Conservation (phyloP, 2,797 vertebrate species). For the Falco concolor region DNA sequence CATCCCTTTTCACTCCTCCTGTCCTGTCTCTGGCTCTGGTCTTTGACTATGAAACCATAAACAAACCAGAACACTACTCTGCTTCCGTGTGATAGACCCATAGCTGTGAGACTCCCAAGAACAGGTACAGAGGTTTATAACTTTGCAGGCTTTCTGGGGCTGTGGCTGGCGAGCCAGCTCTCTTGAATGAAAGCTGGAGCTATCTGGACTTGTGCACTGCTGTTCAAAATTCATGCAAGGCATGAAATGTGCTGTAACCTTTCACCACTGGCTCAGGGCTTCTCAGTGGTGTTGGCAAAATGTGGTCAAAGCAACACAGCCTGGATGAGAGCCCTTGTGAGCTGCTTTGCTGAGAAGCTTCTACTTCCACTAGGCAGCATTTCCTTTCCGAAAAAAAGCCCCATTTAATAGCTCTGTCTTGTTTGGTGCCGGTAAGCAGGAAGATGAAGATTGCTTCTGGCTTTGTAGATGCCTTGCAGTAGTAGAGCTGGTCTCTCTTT, state of each 20-base stretch:
- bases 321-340: background rate
- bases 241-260: background rate
- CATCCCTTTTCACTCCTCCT: background rate
- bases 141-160: background rate
- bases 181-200: background rate
- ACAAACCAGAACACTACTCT: background rate
- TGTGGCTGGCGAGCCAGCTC: background rate
- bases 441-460: background rate
- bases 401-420: background rate
- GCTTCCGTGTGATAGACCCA: background rate
- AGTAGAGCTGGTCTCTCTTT: background rate
- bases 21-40: background rate
- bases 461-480: background rate
- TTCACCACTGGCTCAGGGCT: background rate
- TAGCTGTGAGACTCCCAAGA: background rate
- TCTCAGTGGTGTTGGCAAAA: background rate
- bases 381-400: background rate
- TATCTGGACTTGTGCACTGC: background rate
- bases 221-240: background rate
- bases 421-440: background rate
- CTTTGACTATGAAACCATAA: background rate
- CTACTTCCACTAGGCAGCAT: background rate
- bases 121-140: background rate
- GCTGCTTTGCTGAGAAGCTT: background rate
- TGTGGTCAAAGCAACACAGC: background rate